Evolutionary conservation across 2,888 invertebrate species (phyloP).

Genomic region (Cataglyphis cursor): DNA sequence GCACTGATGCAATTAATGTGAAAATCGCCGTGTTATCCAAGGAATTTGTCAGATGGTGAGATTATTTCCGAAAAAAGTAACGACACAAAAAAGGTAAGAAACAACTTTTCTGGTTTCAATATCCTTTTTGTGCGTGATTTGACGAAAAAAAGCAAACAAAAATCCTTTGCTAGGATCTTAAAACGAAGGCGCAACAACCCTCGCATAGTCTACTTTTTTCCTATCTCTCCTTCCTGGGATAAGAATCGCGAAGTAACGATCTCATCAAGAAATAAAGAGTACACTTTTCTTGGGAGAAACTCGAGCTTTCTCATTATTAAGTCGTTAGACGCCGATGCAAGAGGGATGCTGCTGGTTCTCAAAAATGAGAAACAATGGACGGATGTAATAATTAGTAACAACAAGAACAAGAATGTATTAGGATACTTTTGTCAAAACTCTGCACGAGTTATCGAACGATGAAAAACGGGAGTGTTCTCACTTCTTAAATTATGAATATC

Average conservation of each 20-base stretch:
- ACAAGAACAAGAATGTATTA: neutral
- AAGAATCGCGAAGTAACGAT: conserved; percentile 62
- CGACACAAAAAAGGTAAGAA: too few relatives aligned
- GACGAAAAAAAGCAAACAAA: neutral
- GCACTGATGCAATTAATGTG: too few relatives aligned
- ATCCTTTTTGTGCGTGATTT: neutral
- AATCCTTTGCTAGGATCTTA: neutral
- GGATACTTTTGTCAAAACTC: neutral
- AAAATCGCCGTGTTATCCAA: too few relatives aligned
- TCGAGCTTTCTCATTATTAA: conserved; percentile 58
- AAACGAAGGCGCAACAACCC: neutral
- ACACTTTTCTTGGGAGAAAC: neutral
- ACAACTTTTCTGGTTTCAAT: too few relatives aligned
- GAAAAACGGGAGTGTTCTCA: neutral
- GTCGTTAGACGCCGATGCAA: conserved; percentile 34
- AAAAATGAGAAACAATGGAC: conserved; percentile 41
- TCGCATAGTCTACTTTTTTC: conserved; percentile 18
- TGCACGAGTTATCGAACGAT: neutral
- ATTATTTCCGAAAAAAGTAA: too few relatives aligned
- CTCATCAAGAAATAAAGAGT: neutral
- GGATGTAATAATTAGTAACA: conserved; percentile 46
- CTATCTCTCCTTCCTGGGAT: conserved; percentile 29
- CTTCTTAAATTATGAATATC: neutral
- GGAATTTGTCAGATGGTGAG: too few relatives aligned
- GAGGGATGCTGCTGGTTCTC: neutral